These are phyloP conservation scores for Sinohyriopsis cumingii DNA, from an alignment of 2,888 invertebrate species.

Conservation along the genomic window DNA sequence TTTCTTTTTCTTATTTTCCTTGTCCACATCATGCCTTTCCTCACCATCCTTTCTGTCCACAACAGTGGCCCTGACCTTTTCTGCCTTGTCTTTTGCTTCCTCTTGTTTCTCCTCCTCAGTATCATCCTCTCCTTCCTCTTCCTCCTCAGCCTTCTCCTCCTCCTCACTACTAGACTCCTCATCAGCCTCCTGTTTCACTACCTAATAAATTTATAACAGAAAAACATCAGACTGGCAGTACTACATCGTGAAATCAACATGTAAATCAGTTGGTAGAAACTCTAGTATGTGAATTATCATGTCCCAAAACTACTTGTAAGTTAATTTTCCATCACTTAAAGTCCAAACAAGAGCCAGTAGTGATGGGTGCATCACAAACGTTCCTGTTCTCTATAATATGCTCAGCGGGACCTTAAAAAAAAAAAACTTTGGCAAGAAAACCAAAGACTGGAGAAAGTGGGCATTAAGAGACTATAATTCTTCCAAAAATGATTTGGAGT, in stretches of 20 bases:
- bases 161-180: slow-evolving; percentile 26
- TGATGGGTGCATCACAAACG: no score
- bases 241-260: background rate
- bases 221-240: background rate
- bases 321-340: no score
- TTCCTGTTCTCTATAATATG: no score
- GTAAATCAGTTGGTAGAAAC: background rate
- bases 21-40: slow-evolving; percentile 16
- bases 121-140: slow-evolving; percentile 36
- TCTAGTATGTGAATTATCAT: no score
- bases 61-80: slow-evolving; percentile 3
- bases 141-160: slow-evolving; percentile 41
- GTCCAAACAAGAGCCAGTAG: no score
- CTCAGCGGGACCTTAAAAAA: no score
- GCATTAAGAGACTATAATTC: no score
- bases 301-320: no score
- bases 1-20: slow-evolving; percentile 15
- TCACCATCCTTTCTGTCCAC: slow-evolving; percentile 1
- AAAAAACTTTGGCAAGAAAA: no score
- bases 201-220: slow-evolving; percentile 2
- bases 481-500: no score
- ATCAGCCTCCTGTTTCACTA: slow-evolving; percentile 28
- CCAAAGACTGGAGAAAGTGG: no score
- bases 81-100: slow-evolving; percentile 14
- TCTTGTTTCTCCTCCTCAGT: slow-evolving; percentile 20